Percentiles rank a stretch among this genome's conserved stretches.
These are phyloP conservation scores for Tipula lateralis DNA, from an alignment of 2,888 invertebrate genomes.

Conservation along the genomic window DNA sequence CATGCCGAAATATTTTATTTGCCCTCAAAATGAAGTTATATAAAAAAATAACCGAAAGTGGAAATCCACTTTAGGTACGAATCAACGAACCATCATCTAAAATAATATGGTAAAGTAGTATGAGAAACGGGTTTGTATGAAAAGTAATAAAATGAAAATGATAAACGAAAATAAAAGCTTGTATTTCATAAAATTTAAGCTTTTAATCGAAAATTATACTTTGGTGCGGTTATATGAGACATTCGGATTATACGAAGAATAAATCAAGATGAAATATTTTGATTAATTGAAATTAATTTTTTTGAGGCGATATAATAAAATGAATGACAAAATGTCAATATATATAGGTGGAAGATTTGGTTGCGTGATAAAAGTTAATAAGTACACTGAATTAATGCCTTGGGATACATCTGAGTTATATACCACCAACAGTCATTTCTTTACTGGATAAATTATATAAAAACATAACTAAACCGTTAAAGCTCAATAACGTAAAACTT, in stretches of 20 bases:
- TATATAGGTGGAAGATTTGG: not conserved
- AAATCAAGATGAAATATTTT: not conserved
- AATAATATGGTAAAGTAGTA: not conserved
- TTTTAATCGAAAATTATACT: not conserved
- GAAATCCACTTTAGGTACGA: not conserved
- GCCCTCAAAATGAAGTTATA: not conserved
- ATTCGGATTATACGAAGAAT: not conserved
- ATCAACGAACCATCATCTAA: not conserved
- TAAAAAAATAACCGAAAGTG: not conserved
- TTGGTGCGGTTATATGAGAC: not conserved
- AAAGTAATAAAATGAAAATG: not conserved
- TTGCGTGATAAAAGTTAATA: not conserved
- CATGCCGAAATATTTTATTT: not conserved
- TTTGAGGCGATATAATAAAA: not conserved
- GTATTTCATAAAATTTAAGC: not conserved
- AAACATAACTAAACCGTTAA: not conserved
- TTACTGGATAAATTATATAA: not conserved
- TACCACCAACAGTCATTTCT: not conserved
- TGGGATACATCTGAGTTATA: not conserved
- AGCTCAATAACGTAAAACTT: too few species aligned
- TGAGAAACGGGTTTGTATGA: not conserved
- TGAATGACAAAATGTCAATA: not conserved
- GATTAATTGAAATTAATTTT: not conserved
- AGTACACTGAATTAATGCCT: not conserved
- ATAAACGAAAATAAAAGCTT: not conserved